Evolutionary conservation across 1,140 invertebrate genomes (phyloP).

Genomic region (Pogonomyrmex californicus): DNA sequence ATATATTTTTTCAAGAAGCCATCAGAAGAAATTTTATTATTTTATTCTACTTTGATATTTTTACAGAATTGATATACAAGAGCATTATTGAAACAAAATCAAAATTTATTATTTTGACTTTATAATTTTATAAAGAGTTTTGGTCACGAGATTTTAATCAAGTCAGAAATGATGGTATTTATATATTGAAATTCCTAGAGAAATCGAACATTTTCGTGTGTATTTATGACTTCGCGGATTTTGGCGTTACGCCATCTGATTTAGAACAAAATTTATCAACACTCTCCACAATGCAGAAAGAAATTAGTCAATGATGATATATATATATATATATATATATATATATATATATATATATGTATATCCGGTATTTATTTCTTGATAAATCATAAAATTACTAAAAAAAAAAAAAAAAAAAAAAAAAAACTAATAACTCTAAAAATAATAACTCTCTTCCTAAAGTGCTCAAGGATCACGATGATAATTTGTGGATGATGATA

Average conservation of each 20-base stretch:
- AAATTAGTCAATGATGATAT: not conserved
- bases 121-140: not conserved
- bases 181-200: not conserved
- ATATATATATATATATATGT: too few species aligned
- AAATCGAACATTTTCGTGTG: not conserved
- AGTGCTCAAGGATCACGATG: not conserved
- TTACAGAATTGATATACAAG: not conserved
- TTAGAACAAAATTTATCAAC: not conserved
- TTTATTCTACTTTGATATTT: not conserved
- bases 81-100: not conserved
- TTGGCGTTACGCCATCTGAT: not conserved
- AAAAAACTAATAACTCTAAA: not conserved
- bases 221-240: not conserved
- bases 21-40: constrained; percentile 8
- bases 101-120: not conserved
- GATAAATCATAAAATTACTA: not conserved
- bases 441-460: not conserved
- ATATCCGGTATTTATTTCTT: constrained; percentile 1
- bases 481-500: not conserved
- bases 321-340: too few species aligned
- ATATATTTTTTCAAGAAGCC: not conserved
- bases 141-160: not conserved
- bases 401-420: too few species aligned
- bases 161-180: not conserved
- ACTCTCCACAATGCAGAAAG: not conserved